A percentile compares a stretch with the other conserved stretches of the same genome.
Conservation (phyloP, 2,888 invertebrate species). For the Biston stratarius region DNA sequence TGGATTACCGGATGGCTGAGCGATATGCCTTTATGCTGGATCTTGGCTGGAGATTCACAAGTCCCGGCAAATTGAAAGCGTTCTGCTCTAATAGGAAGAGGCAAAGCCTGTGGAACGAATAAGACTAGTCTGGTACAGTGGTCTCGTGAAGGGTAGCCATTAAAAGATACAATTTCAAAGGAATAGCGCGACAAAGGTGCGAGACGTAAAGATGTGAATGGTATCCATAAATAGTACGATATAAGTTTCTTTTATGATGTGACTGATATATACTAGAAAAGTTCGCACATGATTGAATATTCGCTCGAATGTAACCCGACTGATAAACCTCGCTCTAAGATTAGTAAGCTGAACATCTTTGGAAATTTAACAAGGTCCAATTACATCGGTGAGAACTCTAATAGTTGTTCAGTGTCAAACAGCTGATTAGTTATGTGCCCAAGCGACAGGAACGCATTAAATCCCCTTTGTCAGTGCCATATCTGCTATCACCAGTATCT, state of each 20-base stretch:
- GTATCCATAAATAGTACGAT: constrained; percentile 27
- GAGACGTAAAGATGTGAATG: constrained; percentile 27
- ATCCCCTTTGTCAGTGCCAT: constrained; percentile 23
- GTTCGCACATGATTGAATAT: constrained; percentile 4
- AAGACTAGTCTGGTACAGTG: constrained; percentile 34
- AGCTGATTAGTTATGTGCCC: constrained; percentile 27
- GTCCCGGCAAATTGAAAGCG: constrained; percentile 72
- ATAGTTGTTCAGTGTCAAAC: constrained; percentile 11
- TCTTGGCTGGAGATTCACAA: constrained; percentile 63
- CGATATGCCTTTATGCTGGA: constrained; percentile 69
- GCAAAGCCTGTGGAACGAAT: constrained; percentile 55
- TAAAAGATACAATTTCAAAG: constrained; percentile 33
- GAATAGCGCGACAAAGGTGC: constrained; percentile 31
- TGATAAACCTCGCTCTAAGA: constrained; percentile 3
- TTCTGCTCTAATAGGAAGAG: constrained; percentile 60
- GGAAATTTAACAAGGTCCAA: background rate
- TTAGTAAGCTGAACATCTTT: background rate
- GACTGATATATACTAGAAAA: constrained; percentile 30
- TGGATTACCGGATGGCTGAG: constrained; percentile 53
- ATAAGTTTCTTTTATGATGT: constrained; percentile 28
- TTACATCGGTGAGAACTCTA: background rate
- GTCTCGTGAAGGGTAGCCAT: constrained; percentile 24
- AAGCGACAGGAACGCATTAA: constrained; percentile 21
- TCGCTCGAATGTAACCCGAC: background rate
- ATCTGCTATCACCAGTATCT: constrained; percentile 24